Conservation (phyloP, 2,113 vertebrate species). For the Riparia riparia region DNA sequence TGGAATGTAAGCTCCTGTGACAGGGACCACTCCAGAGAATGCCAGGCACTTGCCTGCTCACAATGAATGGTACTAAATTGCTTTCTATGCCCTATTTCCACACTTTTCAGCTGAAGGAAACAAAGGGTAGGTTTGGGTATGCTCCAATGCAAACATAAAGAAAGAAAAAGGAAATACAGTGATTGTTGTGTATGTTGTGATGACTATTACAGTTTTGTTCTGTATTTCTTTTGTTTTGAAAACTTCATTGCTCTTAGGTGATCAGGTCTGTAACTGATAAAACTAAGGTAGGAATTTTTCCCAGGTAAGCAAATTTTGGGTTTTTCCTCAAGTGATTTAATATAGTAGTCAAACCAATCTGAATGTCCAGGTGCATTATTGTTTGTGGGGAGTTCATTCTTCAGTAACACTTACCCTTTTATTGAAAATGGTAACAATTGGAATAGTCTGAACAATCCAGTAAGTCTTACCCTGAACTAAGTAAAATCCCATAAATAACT, state of each 20-base stretch:
- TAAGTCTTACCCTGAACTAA: conserved; percentile 24
- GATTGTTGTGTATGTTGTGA: not conserved
- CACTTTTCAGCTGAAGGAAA: not conserved
- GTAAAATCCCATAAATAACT: conserved; percentile 66
- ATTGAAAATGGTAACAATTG: not conserved
- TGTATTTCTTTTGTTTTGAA: not conserved
- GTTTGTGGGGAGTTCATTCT: not conserved
- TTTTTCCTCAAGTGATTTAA: not conserved
- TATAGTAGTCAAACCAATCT: not conserved
- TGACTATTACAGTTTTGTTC: not conserved
- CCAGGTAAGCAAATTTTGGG: not conserved
- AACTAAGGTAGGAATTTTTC: not conserved
- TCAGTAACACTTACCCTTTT: not conserved
- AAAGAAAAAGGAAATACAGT: not conserved
- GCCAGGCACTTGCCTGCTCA: not conserved
- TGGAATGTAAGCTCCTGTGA: not conserved
- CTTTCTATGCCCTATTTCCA: not conserved
- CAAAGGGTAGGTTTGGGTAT: not conserved
- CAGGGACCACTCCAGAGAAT: not conserved
- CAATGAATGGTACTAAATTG: not conserved
- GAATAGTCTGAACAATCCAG: not conserved
- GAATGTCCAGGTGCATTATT: not conserved
- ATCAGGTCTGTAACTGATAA: not conserved
- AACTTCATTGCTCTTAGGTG: not conserved
- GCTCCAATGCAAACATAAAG: not conserved